A percentile compares a stretch with the other conserved stretches of the same genome.
Conservation (phyloP, 1,140 invertebrate species). For the Vanessa atalanta region DNA sequence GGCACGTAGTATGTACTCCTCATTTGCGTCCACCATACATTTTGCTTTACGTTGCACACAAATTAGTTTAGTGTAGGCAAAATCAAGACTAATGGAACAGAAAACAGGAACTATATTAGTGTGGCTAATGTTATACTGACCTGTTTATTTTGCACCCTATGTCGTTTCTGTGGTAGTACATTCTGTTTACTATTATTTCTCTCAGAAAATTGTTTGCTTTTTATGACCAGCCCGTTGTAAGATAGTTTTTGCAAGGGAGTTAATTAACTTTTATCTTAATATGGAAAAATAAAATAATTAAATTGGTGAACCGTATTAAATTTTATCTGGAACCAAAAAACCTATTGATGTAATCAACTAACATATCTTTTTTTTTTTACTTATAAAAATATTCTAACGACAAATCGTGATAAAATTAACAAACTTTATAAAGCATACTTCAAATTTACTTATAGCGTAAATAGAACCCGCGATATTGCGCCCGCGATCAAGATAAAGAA, state of each 20-base stretch:
- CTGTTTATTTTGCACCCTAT: conserved; percentile 57
- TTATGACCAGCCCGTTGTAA: conserved; percentile 28
- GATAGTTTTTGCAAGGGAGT: conserved; percentile 23
- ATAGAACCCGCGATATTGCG: conserved; percentile 91
- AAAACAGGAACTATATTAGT: conserved; percentile 58
- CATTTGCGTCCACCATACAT: conserved; percentile 68
- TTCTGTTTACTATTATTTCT: conserved; percentile 45
- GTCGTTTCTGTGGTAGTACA: conserved; percentile 48
- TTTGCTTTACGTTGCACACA: conserved; percentile 57
- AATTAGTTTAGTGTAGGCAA: conserved; percentile 50
- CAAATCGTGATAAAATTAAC: not conserved
- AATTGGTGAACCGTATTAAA: not conserved
- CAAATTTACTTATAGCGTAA: conserved; percentile 91
- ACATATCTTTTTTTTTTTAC: not conserved
- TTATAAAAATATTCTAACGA: not conserved
- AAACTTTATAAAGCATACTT: conserved; percentile 51
- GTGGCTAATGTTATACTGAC: conserved; percentile 46
- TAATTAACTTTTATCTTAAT: conserved; percentile 9
- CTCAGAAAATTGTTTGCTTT: conserved; percentile 36
- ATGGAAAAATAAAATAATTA: not conserved
- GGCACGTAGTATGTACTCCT: conserved; percentile 49
- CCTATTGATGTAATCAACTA: too few relatives aligned
- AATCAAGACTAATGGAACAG: conserved; percentile 62
- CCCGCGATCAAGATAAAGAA: conserved; percentile 89
- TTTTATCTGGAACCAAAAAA: not conserved